phyloP scores from a whole-genome alignment of 2,113 vertebrate species.

The Rhinichthys klamathensis region DNA sequence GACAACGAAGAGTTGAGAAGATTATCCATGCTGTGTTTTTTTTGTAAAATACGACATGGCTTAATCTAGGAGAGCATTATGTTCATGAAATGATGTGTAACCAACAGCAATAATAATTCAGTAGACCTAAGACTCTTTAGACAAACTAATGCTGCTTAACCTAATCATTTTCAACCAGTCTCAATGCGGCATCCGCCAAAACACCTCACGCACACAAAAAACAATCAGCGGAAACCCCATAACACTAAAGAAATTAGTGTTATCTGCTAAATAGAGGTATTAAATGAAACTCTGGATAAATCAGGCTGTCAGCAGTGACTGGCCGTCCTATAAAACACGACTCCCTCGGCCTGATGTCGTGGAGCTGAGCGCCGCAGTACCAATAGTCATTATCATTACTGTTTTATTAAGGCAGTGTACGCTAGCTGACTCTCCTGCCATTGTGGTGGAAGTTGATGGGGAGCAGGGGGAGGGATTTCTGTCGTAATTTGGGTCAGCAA shows the following conservation, averaged over 20 bases:
- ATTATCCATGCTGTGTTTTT: slow-evolving; percentile 12
- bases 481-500: slow-evolving; percentile 77
- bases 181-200: background rate
- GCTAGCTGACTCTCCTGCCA: slow-evolving; percentile 66
- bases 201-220: slow-evolving; percentile 18
- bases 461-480: slow-evolving; percentile 55
- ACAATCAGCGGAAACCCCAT: slow-evolving; percentile 8
- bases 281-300: slow-evolving; percentile 45
- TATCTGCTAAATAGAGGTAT: slow-evolving; percentile 40
- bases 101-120: slow-evolving; percentile 47
- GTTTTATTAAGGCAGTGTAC: slow-evolving; percentile 72
- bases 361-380: slow-evolving; percentile 67
- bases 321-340: slow-evolving; percentile 49
- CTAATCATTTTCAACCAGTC: slow-evolving; percentile 44
- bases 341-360: slow-evolving; percentile 61
- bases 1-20: slow-evolving; percentile 8
- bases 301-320: slow-evolving; percentile 46
- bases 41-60: background rate
- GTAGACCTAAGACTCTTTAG: slow-evolving; percentile 23
- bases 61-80: slow-evolving; percentile 28
- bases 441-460: slow-evolving; percentile 63
- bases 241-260: slow-evolving; percentile 32
- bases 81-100: slow-evolving; percentile 34
- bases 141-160: slow-evolving; percentile 44
- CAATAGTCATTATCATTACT: slow-evolving; percentile 74